phyloP scores from a whole-genome alignment of 2,797 vertebrate species.

The Cetoscarus ocellatus region DNA sequence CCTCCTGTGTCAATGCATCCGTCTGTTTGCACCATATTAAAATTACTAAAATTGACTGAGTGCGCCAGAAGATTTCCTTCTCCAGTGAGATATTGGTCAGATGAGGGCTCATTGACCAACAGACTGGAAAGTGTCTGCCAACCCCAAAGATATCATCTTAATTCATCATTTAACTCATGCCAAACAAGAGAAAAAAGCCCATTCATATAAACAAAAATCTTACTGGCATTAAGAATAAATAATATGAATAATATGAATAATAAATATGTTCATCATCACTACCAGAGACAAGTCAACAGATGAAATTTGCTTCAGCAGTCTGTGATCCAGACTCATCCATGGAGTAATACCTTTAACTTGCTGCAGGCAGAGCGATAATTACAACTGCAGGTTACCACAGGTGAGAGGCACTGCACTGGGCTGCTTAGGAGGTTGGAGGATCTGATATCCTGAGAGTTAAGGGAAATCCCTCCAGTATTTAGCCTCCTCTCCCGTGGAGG shows the following conservation, averaged over 20 bases:
- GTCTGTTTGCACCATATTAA: too few species aligned
- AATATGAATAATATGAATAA: too few species aligned
- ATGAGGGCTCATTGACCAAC: too few species aligned
- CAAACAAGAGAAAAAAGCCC: background rate
- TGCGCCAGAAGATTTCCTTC: too few species aligned
- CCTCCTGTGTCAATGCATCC: too few species aligned
- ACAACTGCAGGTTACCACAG: conserved; percentile 31
- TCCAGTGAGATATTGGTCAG: too few species aligned
- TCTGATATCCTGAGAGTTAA: conserved; percentile 44
- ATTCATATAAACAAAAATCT: conserved; percentile 5
- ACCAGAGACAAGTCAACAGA: too few species aligned
- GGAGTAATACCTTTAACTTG: conserved; percentile 14
- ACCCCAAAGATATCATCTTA: conserved; percentile 20
- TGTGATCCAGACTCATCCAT: conserved; percentile 14
- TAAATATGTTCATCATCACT: too few species aligned
- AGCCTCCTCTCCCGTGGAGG: conserved; percentile 8
- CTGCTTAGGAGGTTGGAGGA: conserved; percentile 20
- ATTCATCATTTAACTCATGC: background rate
- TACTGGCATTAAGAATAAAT: background rate
- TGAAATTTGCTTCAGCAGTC: conserved; percentile 4
- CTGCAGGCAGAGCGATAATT: conserved; percentile 28
- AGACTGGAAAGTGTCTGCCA: too few species aligned
- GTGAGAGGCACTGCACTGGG: conserved; percentile 35
- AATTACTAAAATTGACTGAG: too few species aligned
- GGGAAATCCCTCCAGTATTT: conserved; percentile 43